Conservation (phyloP, 1,140 invertebrate species). For the Brachionus calyciflorus region DNA sequence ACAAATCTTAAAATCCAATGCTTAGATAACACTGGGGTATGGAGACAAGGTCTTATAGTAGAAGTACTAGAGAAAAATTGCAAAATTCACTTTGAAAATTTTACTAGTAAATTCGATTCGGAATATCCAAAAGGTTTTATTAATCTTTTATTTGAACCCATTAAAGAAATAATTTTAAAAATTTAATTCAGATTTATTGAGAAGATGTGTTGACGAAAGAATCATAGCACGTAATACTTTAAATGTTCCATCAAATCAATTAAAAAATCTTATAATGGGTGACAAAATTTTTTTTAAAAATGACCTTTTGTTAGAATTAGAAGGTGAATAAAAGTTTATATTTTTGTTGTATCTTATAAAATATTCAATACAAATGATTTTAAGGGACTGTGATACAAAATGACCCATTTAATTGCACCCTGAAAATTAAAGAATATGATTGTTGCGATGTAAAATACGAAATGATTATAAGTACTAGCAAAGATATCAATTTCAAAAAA, state of each 20-base stretch:
- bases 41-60: neutral
- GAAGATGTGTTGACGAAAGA: constrained; percentile 6
- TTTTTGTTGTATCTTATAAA: too few relatives aligned
- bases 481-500: neutral
- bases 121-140: constrained; percentile 9
- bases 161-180: too few relatives aligned
- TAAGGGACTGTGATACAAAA: constrained; percentile 1
- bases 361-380: too few relatives aligned
- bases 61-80: neutral
- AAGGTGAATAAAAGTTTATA: neutral
- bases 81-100: constrained; percentile 6
- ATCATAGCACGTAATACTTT: constrained; percentile 1
- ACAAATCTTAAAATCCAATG: constrained; percentile 19
- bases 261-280: constrained; percentile 19
- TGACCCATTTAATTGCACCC: constrained; percentile 9
- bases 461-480: constrained; percentile 20
- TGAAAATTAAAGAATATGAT: constrained; percentile 14
- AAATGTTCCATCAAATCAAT: neutral
- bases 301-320: neutral
- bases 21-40: constrained; percentile 5
- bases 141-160: too few relatives aligned
- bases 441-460: constrained; percentile 3
- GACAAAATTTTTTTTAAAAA: neutral
- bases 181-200: neutral
- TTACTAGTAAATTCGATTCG: constrained; percentile 9